A percentile compares a stretch with the other conserved stretches of the same genome.
phyloP scores from a whole-genome alignment of 2,888 invertebrate species.

The Pecten maximus region DNA sequence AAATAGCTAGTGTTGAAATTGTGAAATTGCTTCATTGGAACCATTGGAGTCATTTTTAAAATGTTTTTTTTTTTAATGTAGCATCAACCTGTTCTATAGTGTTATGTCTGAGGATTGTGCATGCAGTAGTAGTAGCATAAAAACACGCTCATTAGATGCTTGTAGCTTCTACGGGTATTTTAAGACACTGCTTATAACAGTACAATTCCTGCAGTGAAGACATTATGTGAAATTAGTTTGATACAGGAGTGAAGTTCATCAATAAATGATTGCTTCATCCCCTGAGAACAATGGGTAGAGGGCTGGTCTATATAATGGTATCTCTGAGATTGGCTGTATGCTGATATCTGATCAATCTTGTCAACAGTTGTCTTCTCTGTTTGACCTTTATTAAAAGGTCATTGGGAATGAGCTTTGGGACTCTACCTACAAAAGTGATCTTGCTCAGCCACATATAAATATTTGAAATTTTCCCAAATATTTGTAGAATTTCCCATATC shows the following conservation, averaged over 20 bases:
- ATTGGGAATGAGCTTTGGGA: not conserved
- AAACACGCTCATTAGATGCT: not conserved
- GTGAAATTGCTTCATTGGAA: not conserved
- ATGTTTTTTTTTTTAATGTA: too few relatives aligned
- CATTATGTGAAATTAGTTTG: conserved; percentile 5
- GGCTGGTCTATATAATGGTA: not conserved
- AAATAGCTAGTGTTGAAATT: not conserved
- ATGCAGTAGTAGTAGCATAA: not conserved
- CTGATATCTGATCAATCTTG: not conserved
- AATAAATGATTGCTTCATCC: not conserved
- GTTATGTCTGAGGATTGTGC: not conserved
- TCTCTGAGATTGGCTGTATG: not conserved
- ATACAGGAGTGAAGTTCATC: not conserved
- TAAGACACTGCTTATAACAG: not conserved
- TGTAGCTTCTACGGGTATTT: not conserved
- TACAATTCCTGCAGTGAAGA: not conserved
- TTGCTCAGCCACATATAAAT: too few relatives aligned
- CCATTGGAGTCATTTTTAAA: not conserved
- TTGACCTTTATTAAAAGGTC: not conserved
- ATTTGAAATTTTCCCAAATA: too few relatives aligned
- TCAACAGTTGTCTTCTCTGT: not conserved
- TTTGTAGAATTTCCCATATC: too few relatives aligned
- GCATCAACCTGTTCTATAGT: not conserved
- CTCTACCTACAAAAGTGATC: too few relatives aligned
- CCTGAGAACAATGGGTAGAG: not conserved